Evolutionary conservation across 2,797 vertebrate species (phyloP), one percentile per base, ranked within the genome.

Genomic region (Monodelphis domestica): DNA sequence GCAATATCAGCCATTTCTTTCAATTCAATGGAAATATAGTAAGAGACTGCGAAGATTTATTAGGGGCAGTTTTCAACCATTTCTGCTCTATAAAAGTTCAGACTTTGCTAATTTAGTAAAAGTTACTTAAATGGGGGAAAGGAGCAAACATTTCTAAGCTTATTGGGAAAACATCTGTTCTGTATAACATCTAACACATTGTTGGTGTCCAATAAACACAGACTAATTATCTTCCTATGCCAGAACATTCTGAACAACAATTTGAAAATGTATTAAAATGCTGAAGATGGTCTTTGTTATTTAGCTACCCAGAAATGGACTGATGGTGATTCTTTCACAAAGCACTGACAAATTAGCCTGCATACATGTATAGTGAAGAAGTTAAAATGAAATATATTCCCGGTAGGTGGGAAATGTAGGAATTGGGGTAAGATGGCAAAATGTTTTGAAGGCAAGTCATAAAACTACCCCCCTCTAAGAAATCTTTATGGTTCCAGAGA

Each of bases 1-100:
- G 92, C 92, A 96, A 70, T 95, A 93, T 97, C 95, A 96, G 63
- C 92, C 97, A 84, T 96, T 97, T 97, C 90, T 96, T 93, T 96
- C 97, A 96, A 26, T 94, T 95, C 87, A 95, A 91, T 97, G 91
- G 94, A 96, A 88, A 95, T 95, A 94, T 51, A 91, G 78, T 29
- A 33, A 90, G 59, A 95, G 91, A 88, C 95, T 88, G 92, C 95
- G 90, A 93, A 96, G 94, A 97, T 97, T 96, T 98, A 93, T 97
- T 96, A 96, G 30, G 90, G 89, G 78, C 53, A 91, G 28, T 92
- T 97, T 97, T 94, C 96, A 96, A 93, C 94, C 94, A 96, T 92
- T 96, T 93, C 95, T 95, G 93, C 50, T 89, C 17, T 94, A 63
- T 95, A 78, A 94, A 95, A 95, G 91, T 95, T 97, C 63, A 53